phyloP scores from a whole-genome alignment of 2,113 vertebrate species.

The Lepus europaeus region DNA sequence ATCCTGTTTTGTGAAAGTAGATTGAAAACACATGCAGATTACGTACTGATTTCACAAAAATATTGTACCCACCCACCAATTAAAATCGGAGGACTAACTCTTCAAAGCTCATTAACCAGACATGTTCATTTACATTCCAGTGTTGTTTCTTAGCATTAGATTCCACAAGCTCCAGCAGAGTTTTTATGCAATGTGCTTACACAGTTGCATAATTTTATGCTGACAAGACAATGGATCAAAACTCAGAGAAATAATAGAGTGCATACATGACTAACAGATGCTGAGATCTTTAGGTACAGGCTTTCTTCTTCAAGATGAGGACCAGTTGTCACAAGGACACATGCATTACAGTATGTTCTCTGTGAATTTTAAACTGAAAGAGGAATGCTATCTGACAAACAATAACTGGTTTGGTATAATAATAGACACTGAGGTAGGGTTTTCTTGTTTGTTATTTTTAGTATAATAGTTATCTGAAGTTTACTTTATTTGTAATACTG shows the following conservation, averaged over 20 bases:
- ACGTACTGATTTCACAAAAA: constrained; percentile 67
- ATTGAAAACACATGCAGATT: constrained; percentile 62
- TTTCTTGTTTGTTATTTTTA: background rate
- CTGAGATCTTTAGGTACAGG: background rate
- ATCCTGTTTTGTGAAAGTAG: constrained; percentile 1
- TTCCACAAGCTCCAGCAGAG: constrained; percentile 19
- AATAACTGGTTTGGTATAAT: background rate
- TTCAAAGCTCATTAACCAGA: constrained; percentile 69
- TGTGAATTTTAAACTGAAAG: constrained; percentile 24
- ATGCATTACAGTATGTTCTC: background rate
- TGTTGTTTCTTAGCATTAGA: constrained; percentile 43
- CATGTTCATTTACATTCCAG: constrained; percentile 64
- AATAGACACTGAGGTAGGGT: background rate
- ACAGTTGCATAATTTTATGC: constrained; percentile 63
- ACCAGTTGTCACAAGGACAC: background rate
- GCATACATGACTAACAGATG: background rate
- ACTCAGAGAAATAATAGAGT: constrained; percentile 33
- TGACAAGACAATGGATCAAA: constrained; percentile 70
- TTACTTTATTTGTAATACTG: constrained; percentile 13
- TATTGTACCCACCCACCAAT: constrained; percentile 65
- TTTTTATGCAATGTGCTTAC: constrained; percentile 46
- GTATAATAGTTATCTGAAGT: background rate
- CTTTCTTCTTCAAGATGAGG: constrained; percentile 33
- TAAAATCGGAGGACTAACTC: constrained; percentile 56
- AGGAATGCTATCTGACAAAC: background rate